Evolutionary conservation across 2,888 invertebrate species (phyloP).

Genomic region (Vandiemenella viatica): DNA sequence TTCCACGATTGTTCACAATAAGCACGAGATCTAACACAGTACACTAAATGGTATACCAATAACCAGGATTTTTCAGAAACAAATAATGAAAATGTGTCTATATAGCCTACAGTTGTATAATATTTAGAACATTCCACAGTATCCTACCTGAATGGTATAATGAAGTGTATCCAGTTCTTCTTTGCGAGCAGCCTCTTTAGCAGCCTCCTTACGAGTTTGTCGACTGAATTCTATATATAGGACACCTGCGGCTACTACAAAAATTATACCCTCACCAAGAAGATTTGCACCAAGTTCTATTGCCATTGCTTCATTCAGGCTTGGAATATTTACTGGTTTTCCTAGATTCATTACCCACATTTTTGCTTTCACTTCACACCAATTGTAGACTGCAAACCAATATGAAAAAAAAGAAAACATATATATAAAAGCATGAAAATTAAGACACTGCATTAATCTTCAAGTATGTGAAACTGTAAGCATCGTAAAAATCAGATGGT

Average conservation of each 20-base stretch:
- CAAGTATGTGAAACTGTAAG: no score
- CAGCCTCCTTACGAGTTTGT: conserved; percentile 62
- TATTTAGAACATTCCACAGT: no score
- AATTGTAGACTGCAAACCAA: conserved; percentile 58
- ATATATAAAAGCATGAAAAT: no score
- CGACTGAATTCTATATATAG: conserved; percentile 62
- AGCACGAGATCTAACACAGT: no score
- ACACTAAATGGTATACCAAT: no score
- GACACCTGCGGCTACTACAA: conserved; percentile 63
- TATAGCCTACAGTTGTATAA: no score
- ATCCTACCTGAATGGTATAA: conserved; percentile 51
- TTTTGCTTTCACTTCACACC: conserved; percentile 83
- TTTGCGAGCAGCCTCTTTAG: conserved; percentile 54
- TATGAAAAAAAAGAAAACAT: no score
- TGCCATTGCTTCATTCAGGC: conserved; percentile 81
- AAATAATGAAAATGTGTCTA: no score
- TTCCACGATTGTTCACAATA: no score
- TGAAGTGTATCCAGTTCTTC: conserved; percentile 50
- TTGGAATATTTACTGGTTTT: conserved; percentile 67
- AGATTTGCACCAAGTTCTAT: conserved; percentile 89
- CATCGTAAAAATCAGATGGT: no score
- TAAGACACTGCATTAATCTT: no score
- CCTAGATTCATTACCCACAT: conserved; percentile 90
- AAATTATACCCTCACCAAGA: conserved; percentile 81
- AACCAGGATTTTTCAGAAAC: no score